Evolutionary conservation across 2,888 invertebrate species (phyloP).

Genomic region (Resseliella maxima): DNA sequence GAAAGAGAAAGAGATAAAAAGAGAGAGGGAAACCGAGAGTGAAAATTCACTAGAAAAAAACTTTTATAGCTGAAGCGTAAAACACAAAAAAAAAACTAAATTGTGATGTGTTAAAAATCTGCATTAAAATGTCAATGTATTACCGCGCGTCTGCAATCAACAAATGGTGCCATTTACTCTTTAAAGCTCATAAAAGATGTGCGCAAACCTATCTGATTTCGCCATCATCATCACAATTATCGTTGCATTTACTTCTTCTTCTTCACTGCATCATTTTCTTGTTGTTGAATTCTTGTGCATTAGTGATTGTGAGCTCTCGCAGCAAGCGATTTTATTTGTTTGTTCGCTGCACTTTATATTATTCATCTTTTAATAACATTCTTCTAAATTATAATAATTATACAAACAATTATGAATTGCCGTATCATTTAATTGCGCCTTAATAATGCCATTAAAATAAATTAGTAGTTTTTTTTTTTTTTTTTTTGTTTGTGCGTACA

Average conservation of each 20-base stretch:
- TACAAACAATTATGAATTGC: conserved; percentile 54
- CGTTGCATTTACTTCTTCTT: background rate
- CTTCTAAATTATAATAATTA: conserved; percentile 51
- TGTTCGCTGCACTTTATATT: conserved; percentile 44
- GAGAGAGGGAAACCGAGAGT: background rate
- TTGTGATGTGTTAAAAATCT: conserved; percentile 25
- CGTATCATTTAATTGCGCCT: conserved; percentile 55
- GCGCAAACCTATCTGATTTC: conserved; percentile 39
- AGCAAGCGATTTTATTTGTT: background rate
- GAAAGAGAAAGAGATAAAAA: background rate
- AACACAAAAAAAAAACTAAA: too few species aligned
- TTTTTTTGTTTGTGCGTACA: background rate
- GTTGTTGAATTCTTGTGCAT: background rate
- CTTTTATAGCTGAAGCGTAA: background rate
- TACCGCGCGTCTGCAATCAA: background rate
- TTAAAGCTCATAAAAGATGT: background rate
- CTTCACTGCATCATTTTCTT: background rate
- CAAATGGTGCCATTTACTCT: conserved; percentile 44
- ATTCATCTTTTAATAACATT: conserved; percentile 44
- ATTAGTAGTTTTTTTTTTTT: conserved; percentile 22
- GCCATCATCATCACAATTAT: conserved; percentile 51
- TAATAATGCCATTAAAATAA: conserved; percentile 55
- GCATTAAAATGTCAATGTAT: conserved; percentile 46
- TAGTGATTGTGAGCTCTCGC: too few species aligned
- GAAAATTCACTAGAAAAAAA: background rate